Conservation (phyloP, 1,140 invertebrate genomes). For the Camponotus pennsylvanicus region DNA sequence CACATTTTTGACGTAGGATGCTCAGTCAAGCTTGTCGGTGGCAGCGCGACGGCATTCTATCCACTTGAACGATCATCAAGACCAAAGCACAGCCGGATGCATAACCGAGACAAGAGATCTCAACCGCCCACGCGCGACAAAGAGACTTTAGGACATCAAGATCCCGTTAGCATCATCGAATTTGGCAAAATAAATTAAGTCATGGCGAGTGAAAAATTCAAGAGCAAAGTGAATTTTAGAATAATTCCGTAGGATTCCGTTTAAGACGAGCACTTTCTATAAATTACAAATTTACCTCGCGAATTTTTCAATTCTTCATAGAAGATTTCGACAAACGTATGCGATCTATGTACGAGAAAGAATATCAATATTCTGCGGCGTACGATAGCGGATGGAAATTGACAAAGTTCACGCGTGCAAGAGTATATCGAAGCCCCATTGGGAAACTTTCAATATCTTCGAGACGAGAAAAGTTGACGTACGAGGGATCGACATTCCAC, state of each 20-base stretch:
- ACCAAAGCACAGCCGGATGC: constrained; percentile 24
- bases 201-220: not conserved
- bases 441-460: constrained; percentile 52
- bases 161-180: not conserved
- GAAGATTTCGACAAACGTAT: constrained; percentile 28
- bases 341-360: not conserved
- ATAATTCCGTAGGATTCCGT: not conserved
- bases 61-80: constrained; percentile 55
- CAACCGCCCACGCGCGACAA: constrained; percentile 15
- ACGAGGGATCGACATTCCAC: constrained; percentile 41
- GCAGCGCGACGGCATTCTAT: constrained; percentile 39
- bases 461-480: constrained; percentile 56
- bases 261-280: not conserved
- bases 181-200: not conserved
- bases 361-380: constrained; percentile 41
- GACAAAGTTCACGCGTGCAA: constrained; percentile 38
- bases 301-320: not conserved
- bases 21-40: constrained; percentile 41
- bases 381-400: constrained; percentile 17
- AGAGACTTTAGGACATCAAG: not conserved
- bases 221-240: not conserved
- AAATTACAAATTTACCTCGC: not conserved
- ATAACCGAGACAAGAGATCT: constrained; percentile 21
- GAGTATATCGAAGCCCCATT: constrained; percentile 5
- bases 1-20: constrained; percentile 52